phyloP scores from a whole-genome alignment of 2,888 invertebrate genomes.

The Ditula angustiorana region DNA sequence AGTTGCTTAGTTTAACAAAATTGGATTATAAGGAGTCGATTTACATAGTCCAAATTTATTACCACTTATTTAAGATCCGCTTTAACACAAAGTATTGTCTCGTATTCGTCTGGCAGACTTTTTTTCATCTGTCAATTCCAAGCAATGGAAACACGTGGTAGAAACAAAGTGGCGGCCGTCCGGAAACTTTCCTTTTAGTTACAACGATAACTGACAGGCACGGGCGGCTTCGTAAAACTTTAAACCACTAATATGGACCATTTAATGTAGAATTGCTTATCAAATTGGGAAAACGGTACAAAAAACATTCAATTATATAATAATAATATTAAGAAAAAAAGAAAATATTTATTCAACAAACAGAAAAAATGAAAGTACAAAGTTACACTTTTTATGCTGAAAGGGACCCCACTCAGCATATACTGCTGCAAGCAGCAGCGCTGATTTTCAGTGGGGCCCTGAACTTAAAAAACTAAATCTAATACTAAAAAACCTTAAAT shows the following conservation, averaged over 20 bases:
- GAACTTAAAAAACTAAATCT: too few species aligned
- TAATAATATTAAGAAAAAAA: not conserved
- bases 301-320: not conserved
- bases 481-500: too few species aligned
- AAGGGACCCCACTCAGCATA: too few species aligned
- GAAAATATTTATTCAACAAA: too few species aligned
- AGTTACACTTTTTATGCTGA: too few species aligned
- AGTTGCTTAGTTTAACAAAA: too few species aligned
- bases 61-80: not conserved
- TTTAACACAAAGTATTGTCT: not conserved
- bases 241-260: conserved; percentile 31
- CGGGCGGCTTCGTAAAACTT: conserved; percentile 39
- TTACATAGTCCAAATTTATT: not conserved
- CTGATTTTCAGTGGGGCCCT: too few species aligned
- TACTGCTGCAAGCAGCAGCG: too few species aligned
- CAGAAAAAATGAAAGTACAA: too few species aligned
- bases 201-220: conserved; percentile 21
- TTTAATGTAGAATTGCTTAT: conserved; percentile 31
- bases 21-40: too few species aligned
- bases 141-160: conserved; percentile 19
- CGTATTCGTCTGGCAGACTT: not conserved
- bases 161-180: conserved; percentile 2
- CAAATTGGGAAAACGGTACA: not conserved
- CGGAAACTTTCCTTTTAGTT: conserved; percentile 43
- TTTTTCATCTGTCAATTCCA: conserved; percentile 15